Evolutionary conservation across 2,113 vertebrate genomes (phyloP), one percentile per base, ranked within the genome.

Genomic region (Eulemur rufifrons): DNA sequence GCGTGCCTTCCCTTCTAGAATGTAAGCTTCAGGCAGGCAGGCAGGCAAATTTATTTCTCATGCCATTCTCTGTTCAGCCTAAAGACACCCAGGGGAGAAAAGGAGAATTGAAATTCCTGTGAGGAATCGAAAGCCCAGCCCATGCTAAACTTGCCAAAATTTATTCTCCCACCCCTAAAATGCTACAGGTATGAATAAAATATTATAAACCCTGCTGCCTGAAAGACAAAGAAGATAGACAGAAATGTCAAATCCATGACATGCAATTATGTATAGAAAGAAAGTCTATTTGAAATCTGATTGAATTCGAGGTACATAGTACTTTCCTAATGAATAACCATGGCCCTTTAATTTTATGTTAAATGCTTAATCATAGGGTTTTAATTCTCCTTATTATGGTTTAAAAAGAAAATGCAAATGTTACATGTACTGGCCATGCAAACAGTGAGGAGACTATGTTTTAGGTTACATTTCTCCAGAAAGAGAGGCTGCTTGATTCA

Each of bases 341-440:
- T 86, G 66, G 52, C 20, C 80, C 39, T 96, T 95, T 96, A 96
- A 97, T 97, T 97, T 94, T 96, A 89, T 96, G 93, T 94, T 96
- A 97, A 95, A 92, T 95, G 68, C 78, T 97, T 97, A 97, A 97
- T 93, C 78, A 94, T 86, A 66, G 89, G 85, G n/a, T 92, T 94
- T 92, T 97, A 89, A 93, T 97, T 86, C 82, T 93, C 47, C 47
- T 91, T 94, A 95, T 93, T 93, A 91, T 59, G 52, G 27, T 91
- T 96, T 93, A 76, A 89, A 96, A 89, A 83, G 73, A 77, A 97
- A 97, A 96, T 84, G 83, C 63, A 91, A 97, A 91, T 91, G 47
- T 96, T 93, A 32, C 42, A 80, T 50, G n/a, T n/a, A 54, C 52
- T 87, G 69, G 74, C 50, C 93, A 86, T 56, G 17, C n/a, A 91